A percentile compares a stretch with the other conserved stretches of the same genome.
Conservation (phyloP, 2,797 vertebrate species). For the Enteromius radiatus region DNA sequence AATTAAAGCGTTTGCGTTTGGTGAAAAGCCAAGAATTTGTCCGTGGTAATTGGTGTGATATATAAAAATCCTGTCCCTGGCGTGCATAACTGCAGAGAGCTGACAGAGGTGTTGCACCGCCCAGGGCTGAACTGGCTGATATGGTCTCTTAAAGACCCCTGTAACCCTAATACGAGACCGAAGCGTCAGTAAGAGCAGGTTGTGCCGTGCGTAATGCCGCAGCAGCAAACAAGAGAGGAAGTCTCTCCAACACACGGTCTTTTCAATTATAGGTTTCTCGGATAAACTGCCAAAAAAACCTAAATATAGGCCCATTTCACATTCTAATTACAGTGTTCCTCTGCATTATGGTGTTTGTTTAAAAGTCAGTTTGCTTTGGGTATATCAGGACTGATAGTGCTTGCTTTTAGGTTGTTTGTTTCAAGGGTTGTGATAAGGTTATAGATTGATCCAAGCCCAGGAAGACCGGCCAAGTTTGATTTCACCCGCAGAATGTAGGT, state of each 20-base stretch:
- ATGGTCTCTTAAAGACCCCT: conserved; percentile 17
- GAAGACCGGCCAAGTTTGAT: conserved; percentile 4
- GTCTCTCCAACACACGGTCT: background rate
- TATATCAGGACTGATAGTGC: conserved; percentile 23
- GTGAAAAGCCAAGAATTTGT: conserved; percentile 37
- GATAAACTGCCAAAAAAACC: background rate
- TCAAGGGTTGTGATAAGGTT: background rate
- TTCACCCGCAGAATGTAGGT: background rate
- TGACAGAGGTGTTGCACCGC: conserved; percentile 46
- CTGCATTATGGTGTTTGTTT: conserved; percentile 27
- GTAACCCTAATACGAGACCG: conserved; percentile 28
- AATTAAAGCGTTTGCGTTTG: background rate
- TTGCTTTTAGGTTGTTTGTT: conserved; percentile 13
- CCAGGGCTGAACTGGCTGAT: conserved; percentile 24
- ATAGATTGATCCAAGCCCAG: background rate
- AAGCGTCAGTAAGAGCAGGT: conserved; percentile 32
- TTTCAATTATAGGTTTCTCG: background rate
- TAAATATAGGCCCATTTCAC: background rate
- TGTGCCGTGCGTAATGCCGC: conserved; percentile 13
- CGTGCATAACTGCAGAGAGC: conserved; percentile 37
- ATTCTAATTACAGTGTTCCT: background rate
- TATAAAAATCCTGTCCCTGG: conserved; percentile 45
- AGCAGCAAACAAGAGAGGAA: conserved; percentile 9
- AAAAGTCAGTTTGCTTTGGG: conserved; percentile 11
- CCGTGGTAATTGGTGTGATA: conserved; percentile 52